Evolutionary conservation across 2,113 vertebrate species (phyloP), one percentile per base, ranked within the genome.

Genomic region (Dipodomys spectabilis): DNA sequence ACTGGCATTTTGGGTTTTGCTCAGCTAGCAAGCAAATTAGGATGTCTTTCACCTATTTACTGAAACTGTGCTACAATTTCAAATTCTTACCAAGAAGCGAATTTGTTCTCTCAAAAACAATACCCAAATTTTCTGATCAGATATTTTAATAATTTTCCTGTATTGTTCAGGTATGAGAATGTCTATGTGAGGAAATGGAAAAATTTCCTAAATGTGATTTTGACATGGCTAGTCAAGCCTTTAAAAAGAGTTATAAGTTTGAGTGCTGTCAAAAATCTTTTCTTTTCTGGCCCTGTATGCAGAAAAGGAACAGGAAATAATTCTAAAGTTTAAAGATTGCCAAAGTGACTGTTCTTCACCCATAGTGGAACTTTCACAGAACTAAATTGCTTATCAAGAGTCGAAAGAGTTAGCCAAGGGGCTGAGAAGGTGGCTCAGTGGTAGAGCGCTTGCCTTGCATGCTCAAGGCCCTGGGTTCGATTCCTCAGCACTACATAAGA

Each of bases 21-120:
- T 25, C 28, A 90, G 10, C 65, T 77, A 86, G 45, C 45, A 78
- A 88, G 77, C 60, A 78, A 92, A 62, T 83, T n/a, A 82, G 16
- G 15, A 22, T 64, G 4, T 67, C 49, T 45, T 88, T 27, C 64
- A 45, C 28, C 22, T 82, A 39, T 71, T 79, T 94, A 78, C 67
- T 71, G n/a, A 85, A 69, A 91, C 44, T 49, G 1, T 67, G 32
- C 39, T 71, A 23, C 84, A 73, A 72, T 80, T 90, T 9, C 60
- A 80, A 89, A 32, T 92, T 77, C 73, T 88, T 82, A 88, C 28
- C 67, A 82, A 65, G 80, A 87, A 77, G 49, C 7, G 35, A 78
- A 88, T 69, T 80, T 92, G 16, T 94, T 75, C 45, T 75, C 25
- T 92, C 15, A 95, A 92, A 93, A 95, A 86, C 53, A 83, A 86